Evolutionary conservation across 2,113 vertebrate genomes (phyloP).

Genomic region (Tinamus guttatus): DNA sequence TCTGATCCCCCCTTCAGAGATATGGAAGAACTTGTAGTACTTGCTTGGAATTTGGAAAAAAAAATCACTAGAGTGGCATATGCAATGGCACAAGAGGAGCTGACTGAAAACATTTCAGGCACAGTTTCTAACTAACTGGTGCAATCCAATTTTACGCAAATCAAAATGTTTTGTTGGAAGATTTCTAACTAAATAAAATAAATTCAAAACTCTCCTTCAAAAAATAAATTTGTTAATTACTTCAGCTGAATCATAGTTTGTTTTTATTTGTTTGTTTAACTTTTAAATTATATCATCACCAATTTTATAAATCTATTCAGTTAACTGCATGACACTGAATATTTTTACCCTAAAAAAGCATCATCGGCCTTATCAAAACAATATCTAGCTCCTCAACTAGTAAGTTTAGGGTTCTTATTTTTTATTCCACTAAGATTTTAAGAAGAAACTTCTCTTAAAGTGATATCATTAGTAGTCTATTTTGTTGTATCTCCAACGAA

Average conservation of each 20-base stretch:
- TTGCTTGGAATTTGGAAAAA: neutral
- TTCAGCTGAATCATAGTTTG: neutral
- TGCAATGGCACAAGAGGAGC: neutral
- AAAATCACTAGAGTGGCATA: fast-evolving
- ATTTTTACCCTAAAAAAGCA: neutral
- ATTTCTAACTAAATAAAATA: neutral
- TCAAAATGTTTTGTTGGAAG: neutral
- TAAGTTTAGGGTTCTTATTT: neutral
- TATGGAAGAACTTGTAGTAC: fast-evolving
- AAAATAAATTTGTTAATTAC: neutral
- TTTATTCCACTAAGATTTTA: neutral
- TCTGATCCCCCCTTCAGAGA: neutral
- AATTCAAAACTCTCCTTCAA: neutral
- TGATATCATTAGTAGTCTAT: neutral
- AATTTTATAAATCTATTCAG: neutral
- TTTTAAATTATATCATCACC: neutral
- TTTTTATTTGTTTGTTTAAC: neutral
- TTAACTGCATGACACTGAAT: neutral
- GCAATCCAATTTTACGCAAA: neutral
- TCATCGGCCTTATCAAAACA: neutral
- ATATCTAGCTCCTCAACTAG: fast-evolving
- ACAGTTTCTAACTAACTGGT: neutral
- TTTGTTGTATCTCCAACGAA: neutral
- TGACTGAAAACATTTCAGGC: neutral
- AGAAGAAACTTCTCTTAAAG: neutral